Percentiles rank a stretch among this genome's conserved stretches.
These are phyloP conservation scores for Tetrapedia diversipes DNA, from an alignment of 2,888 invertebrate species.

Conservation along the genomic window DNA sequence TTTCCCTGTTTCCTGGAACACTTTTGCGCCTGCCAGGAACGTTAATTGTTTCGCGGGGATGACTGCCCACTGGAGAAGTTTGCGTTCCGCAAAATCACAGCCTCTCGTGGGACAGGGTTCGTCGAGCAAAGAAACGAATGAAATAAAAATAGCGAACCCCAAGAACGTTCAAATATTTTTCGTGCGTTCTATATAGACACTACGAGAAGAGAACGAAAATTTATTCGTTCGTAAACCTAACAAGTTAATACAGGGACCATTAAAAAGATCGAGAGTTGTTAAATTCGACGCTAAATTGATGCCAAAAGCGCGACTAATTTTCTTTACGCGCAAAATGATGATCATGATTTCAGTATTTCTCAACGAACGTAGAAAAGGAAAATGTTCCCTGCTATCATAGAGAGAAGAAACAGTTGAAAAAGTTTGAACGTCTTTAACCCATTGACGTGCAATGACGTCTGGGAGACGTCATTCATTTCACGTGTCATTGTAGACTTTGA, in stretches of 20 bases:
- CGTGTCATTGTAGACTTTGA: too few relatives aligned
- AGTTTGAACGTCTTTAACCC: too few relatives aligned
- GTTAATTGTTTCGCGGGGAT: conserved; percentile 69
- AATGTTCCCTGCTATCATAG: too few relatives aligned
- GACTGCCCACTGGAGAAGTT: conserved; percentile 45
- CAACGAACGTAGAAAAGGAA: too few relatives aligned
- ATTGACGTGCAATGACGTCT: too few relatives aligned
- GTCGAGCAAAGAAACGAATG: conserved; percentile 15
- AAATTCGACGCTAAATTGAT: not conserved
- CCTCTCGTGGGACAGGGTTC: conserved; percentile 27
- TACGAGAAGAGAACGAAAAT: too few relatives aligned
- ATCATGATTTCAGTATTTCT: too few relatives aligned
- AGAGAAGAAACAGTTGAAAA: too few relatives aligned
- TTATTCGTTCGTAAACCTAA: not conserved
- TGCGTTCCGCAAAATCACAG: conserved; percentile 66
- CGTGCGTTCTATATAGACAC: too few relatives aligned
- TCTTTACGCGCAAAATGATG: too few relatives aligned
- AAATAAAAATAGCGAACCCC: conserved; percentile 19
- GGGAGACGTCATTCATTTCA: too few relatives aligned
- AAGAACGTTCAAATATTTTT: too few relatives aligned
- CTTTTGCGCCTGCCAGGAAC: conserved; percentile 67
- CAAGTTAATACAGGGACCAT: not conserved
- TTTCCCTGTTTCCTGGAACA: conserved; percentile 60
- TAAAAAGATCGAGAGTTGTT: not conserved
- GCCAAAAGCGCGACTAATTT: not conserved